A percentile compares a stretch with the other conserved stretches of the same genome.
Conservation (phyloP, 2,888 invertebrate species). For the Ennomos erosarius region DNA sequence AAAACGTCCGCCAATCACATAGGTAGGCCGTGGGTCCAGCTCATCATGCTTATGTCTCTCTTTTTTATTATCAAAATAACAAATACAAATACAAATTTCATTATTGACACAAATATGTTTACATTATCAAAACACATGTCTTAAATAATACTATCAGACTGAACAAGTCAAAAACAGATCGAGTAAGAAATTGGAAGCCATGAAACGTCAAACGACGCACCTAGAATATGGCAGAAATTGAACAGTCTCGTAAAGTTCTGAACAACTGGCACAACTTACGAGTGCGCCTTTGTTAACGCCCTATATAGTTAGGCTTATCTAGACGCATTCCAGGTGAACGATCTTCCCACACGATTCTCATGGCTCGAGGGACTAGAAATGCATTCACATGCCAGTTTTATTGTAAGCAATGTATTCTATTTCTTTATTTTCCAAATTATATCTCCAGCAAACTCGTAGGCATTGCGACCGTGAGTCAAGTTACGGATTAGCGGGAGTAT, state of each 20-base stretch:
- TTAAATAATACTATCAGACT: constrained; percentile 5
- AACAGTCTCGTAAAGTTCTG: constrained; percentile 24
- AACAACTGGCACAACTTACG: constrained; percentile 61
- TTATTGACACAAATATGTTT: no score
- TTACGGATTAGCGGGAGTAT: constrained; percentile 73
- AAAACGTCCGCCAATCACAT: no score
- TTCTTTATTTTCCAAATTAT: constrained; percentile 45
- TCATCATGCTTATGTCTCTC: no score
- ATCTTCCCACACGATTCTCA: constrained; percentile 59
- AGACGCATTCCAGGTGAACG: constrained; percentile 69
- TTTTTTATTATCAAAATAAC: no score
- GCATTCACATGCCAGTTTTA: constrained; percentile 27
- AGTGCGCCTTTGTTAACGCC: constrained; percentile 64
- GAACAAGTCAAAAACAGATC: constrained; percentile 6
- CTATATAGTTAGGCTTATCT: constrained; percentile 72
- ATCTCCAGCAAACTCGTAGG: constrained; percentile 46
- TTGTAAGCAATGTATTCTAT: constrained; percentile 24
- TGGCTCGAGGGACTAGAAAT: constrained; percentile 39
- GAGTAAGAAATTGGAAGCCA: constrained; percentile 11
- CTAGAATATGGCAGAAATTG: constrained; percentile 21
- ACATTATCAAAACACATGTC: no score
- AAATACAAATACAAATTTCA: no score
- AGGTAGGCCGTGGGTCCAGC: no score
- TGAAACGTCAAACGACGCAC: constrained; percentile 15
- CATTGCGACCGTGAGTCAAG: constrained; percentile 63